Evolutionary conservation across 2,113 vertebrate species (phyloP).

Genomic region (Cygnus buccinator): DNA sequence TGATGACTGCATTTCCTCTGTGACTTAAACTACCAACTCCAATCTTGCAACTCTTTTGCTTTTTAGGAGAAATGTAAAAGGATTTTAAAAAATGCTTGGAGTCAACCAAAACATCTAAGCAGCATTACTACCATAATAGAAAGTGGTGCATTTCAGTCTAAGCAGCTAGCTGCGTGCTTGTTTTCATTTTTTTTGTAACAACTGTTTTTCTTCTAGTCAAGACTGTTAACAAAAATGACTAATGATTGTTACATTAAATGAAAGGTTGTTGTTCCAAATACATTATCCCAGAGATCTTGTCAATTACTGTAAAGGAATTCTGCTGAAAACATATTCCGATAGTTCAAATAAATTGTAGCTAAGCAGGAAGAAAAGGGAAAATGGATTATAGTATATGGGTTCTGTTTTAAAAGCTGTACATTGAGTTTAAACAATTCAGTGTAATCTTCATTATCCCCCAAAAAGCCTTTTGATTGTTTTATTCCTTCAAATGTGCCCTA

Average conservation of each 20-base stretch:
- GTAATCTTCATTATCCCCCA: slow-evolving; percentile 64
- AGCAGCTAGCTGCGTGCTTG: background rate
- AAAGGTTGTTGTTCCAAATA: slow-evolving; percentile 44
- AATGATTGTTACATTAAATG: background rate
- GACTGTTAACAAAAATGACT: slow-evolving; percentile 15
- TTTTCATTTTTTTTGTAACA: background rate
- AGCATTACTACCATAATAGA: background rate
- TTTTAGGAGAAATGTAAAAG: background rate
- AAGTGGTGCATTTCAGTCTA: background rate
- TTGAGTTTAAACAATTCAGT: slow-evolving; percentile 64
- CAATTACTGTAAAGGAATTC: slow-evolving; percentile 35
- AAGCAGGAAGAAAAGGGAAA: slow-evolving; percentile 9
- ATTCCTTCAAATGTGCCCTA: slow-evolving; percentile 60
- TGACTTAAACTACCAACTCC: background rate
- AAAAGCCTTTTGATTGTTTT: slow-evolving; percentile 73
- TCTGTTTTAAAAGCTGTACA: slow-evolving; percentile 59
- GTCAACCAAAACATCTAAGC: background rate
- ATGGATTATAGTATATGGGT: background rate
- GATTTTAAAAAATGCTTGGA: background rate
- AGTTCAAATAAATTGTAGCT: slow-evolving; percentile 12
- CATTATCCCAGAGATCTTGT: slow-evolving; percentile 10
- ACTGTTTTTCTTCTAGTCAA: slow-evolving; percentile 15
- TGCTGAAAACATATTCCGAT: slow-evolving; percentile 28
- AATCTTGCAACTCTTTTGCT: background rate
- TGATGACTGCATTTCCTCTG: too few species aligned